Conservation (phyloP, 2,113 vertebrate genomes). For the Anthoscopus minutus region DNA sequence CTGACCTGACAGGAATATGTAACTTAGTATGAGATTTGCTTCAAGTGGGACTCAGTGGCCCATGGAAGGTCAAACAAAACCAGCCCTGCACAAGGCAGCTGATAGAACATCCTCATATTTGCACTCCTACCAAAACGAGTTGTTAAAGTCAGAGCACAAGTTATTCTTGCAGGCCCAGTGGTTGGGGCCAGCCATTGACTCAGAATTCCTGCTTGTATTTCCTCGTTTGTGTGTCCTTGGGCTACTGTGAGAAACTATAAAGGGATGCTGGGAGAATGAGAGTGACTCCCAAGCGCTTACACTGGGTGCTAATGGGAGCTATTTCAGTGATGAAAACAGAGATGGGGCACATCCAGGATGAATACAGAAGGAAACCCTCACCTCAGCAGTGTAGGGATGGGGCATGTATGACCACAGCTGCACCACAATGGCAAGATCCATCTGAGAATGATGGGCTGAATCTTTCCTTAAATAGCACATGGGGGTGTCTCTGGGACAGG, state of each 20-base stretch:
- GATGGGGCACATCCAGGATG: not conserved
- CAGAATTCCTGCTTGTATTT: constrained; percentile 26
- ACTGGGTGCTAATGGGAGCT: not conserved
- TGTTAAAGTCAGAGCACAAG: not conserved
- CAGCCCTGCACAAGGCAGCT: not conserved
- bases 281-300: not conserved
- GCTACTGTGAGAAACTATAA: constrained; percentile 3
- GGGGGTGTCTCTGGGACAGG: not conserved
- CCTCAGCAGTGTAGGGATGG: not conserved
- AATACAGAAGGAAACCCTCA: not conserved
- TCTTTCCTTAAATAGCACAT: not conserved
- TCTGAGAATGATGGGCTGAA: not conserved
- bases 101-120: not conserved
- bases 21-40: not conserved
- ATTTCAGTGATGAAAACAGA: not conserved
- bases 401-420: not conserved
- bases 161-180: constrained; percentile 30
- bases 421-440: not conserved
- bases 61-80: not conserved
- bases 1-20: not conserved
- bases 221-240: constrained; percentile 20
- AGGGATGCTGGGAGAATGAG: constrained; percentile 3
- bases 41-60: not conserved
- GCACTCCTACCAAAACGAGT: not conserved
- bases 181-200: constrained; percentile 27